These are phyloP conservation scores for Dipodomys ordii DNA, from an alignment of 2,113 vertebrate genomes.

Conservation along the genomic window DNA sequence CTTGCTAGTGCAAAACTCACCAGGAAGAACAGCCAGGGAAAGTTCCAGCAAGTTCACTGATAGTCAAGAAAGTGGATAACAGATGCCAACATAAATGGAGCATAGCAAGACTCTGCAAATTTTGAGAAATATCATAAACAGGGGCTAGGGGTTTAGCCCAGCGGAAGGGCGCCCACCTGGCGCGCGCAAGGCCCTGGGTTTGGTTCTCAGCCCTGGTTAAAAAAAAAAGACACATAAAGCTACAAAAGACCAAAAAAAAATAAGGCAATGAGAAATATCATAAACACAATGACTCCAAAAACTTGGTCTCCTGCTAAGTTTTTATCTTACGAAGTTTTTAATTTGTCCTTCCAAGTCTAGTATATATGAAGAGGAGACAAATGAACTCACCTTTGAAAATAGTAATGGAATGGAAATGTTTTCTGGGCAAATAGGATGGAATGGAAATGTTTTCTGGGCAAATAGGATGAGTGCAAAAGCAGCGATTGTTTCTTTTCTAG, in stretches of 20 bases:
- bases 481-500: no score
- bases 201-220: no score
- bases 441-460: background rate
- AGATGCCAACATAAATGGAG: conserved; percentile 60
- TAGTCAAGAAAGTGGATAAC: conserved; percentile 42
- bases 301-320: background rate
- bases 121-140: conserved; percentile 51
- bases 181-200: no score
- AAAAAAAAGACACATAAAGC: no score
- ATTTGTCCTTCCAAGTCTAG: conserved; percentile 7
- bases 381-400: background rate
- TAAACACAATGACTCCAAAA: conserved; percentile 53
- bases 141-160: no score
- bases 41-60: conserved; percentile 17
- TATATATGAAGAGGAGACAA: background rate
- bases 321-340: conserved; percentile 29
- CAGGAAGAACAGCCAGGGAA: background rate
- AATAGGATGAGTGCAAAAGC: conserved; percentile 12
- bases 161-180: no score
- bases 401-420: background rate
- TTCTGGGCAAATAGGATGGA: no score
- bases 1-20: background rate
- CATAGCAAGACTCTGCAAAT: conserved; percentile 45
- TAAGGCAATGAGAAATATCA: conserved; percentile 36
- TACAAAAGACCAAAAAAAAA: no score